Base-by-base conservation (phyloP, 2,888 invertebrate species). In the Thymelicus lineola region DNA sequence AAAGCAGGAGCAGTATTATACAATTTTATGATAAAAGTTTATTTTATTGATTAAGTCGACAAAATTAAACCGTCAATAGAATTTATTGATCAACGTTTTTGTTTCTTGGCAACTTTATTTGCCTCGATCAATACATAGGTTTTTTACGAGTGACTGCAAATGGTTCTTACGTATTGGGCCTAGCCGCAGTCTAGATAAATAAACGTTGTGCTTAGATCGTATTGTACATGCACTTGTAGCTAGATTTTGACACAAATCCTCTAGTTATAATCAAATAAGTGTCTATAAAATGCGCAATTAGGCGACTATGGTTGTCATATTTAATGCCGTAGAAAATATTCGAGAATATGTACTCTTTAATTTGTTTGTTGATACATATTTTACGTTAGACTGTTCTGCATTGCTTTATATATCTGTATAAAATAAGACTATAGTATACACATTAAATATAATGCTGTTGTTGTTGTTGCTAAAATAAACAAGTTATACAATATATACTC, bases 381-480 rank as follows among this genome's bases (percentile, higher is more conserved):
- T 77, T 79, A 78, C 74, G 76, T 77, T 79, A 77, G 75, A 78
- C 76, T 80, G 79, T 84, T 84, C 77, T 82, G 81, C 77, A 83
- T 89, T 86, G 84, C 58, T 58, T 58, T 48, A 45, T 62, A 57
- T 53, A 55, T 55, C 55, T 38, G 7, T 38, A 38, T 38, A 57
- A 85, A 80, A 82, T 86, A 86, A 86, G 80, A 75, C 75, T 78
- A 73, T 79, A 78, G 83, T 86, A 86, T 88, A 83, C 86, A 87
- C 82, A 86, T 85, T 87, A 87, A 88, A 87, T 90, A 89, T 88
- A 91, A 90, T 74, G 93, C 93, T 92, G 93, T 93, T 93, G 92
- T 92, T 93, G 93, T 93, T 93, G 92, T 91, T 93, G 91, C 93
- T 93, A 88, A 67, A 63, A 68, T 68, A 68, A 83, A 83, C 88